Conservation (phyloP, 2,797 vertebrate genomes). For the Nannoperca australis region DNA sequence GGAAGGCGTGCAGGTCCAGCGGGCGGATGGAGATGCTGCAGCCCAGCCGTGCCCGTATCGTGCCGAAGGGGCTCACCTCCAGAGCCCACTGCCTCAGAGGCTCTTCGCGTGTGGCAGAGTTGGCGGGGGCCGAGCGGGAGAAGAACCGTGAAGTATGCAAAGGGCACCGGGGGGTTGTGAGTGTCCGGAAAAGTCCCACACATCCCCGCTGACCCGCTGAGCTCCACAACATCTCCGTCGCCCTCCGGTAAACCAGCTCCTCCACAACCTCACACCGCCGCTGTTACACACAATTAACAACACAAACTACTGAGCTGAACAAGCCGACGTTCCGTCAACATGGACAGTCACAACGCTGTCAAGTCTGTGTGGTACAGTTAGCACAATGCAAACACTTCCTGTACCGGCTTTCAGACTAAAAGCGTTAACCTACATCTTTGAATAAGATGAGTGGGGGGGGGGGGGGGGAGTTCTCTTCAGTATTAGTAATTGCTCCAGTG, state of each 20-base stretch:
- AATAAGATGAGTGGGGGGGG: not conserved
- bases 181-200: slow-evolving; percentile 34
- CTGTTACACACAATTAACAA: not conserved
- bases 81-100: slow-evolving; percentile 85
- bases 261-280: not conserved
- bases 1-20: slow-evolving; percentile 88
- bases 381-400: not conserved
- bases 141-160: slow-evolving; percentile 24
- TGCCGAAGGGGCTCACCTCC: slow-evolving; percentile 86
- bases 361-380: rapidly evolving
- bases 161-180: not conserved
- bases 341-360: not conserved
- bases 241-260: not conserved
- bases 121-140: slow-evolving; percentile 23
- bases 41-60: slow-evolving; percentile 84
- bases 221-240: slow-evolving; percentile 61
- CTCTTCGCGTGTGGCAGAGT: not conserved
- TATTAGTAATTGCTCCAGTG: not conserved
- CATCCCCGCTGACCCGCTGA: slow-evolving; percentile 40
- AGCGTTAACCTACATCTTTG: not conserved
- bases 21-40: slow-evolving; percentile 88
- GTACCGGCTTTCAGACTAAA: slow-evolving; percentile 46
- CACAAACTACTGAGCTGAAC: not conserved
- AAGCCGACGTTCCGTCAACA: not conserved
- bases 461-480: not conserved